These are phyloP conservation scores for Rotaria magnacalcarata DNA, from an alignment of 2,888 invertebrate species.

Conservation along the genomic window DNA sequence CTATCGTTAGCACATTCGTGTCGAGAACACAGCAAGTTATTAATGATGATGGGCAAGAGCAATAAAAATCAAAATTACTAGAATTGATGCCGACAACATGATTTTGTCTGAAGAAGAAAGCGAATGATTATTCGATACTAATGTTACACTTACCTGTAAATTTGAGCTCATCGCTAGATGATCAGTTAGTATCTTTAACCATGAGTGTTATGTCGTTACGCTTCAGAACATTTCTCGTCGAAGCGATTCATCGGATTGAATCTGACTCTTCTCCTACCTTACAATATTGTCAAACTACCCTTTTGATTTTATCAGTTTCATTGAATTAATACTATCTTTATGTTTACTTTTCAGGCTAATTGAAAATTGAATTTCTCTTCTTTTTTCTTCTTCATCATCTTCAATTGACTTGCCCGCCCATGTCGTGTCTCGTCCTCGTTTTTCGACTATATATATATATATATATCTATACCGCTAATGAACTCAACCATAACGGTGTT, in stretches of 20 bases:
- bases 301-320: too few relatives aligned
- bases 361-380: neutral
- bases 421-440: neutral
- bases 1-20: conserved; percentile 7
- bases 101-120: neutral
- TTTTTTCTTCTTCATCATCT: neutral
- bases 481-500: conserved; percentile 29
- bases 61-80: neutral
- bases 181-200: too few relatives aligned
- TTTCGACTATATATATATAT: too few relatives aligned
- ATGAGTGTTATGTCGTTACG: too few relatives aligned
- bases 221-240: too few relatives aligned
- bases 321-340: neutral
- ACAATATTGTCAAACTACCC: too few relatives aligned
- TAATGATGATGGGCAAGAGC: neutral
- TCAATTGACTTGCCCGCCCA: conserved; percentile 10
- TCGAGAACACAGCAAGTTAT: neutral
- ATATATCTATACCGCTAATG: neutral
- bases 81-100: conserved; percentile 1
- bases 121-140: neutral
- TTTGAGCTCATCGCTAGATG: neutral
- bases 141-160: neutral
- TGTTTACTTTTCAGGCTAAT: neutral
- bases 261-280: too few relatives aligned
- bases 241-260: too few relatives aligned